Evolutionary conservation across 2,113 vertebrate genomes (phyloP), one percentile per base, ranked within the genome.

Genomic region (Xenotilapia caudafasciata): DNA sequence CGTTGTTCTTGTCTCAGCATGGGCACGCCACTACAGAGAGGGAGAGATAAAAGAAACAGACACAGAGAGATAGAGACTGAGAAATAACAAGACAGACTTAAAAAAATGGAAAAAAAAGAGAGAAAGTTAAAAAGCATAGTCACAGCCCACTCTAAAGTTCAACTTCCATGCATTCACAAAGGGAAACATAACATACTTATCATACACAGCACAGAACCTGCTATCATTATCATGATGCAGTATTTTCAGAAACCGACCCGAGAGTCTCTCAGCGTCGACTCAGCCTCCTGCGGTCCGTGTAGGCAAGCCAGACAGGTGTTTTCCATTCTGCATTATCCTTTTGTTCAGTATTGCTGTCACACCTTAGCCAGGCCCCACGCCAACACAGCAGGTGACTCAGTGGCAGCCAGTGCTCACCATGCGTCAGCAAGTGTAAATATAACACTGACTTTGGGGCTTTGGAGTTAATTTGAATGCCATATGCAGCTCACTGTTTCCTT

Each of bases 251-350:
- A 21, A 49, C 35, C 54, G 62, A 81, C 58, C 54, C 1, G 21
- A 70, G 83, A 5, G 45, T 40, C 45, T 88, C 80, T 85, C 49
- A 6, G 49, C 77, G 35, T 88, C 7, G 2, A 80, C 83, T 80
- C 87, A 23, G 82, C 40, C 81, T 92, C 65, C 77, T 45, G 54
- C 23, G n/a, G 40, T 60, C 40, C 68, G 70, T 75, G 84, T 75
- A 80, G 88, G 80, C 82, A 62, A 83, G 19, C 68, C 17, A 70
- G 88, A 82, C 91, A 90, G 90, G 92, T 92, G 94, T 90, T 92
- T 92, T 85, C 89, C 83, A 68, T 21, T 90, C 80, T 80, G 54
- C 70, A 3, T 58, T 83, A 75, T 92, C 83, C 79, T 80, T 86
- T 83, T 82, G 49, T 85, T 80, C 54, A 77, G 81, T 80, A 53